Evolutionary conservation across 1,140 invertebrate genomes (phyloP).

Genomic region (Idris sp.): DNA sequence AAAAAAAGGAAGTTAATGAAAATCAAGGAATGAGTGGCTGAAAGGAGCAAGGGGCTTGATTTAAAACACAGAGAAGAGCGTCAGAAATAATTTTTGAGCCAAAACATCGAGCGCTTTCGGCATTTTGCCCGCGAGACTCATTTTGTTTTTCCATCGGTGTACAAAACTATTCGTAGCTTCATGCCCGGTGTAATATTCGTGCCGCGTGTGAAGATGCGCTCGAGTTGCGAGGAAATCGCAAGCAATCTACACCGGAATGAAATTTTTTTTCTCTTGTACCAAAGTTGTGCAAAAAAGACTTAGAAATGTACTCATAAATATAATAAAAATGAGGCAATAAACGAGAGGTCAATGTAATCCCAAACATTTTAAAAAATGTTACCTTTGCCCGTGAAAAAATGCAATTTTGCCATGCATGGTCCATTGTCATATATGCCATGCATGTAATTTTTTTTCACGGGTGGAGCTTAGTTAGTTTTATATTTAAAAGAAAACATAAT

Average conservation of each 20-base stretch:
- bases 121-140: conserved; percentile 21
- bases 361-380: too few relatives aligned
- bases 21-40: conserved; percentile 10
- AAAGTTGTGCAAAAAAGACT: conserved; percentile 8
- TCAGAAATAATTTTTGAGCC: conserved; percentile 26
- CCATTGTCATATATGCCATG: too few relatives aligned
- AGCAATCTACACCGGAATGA: conserved; percentile 60
- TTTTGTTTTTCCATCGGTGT: conserved; percentile 45
- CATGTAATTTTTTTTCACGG: too few relatives aligned
- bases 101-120: conserved; percentile 30
- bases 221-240: conserved; percentile 17
- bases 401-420: not conserved
- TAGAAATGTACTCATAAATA: conserved; percentile 28
- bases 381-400: too few relatives aligned
- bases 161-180: conserved; percentile 29
- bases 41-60: conserved; percentile 7
- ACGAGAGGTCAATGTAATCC: conserved; percentile 7
- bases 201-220: conserved; percentile 26
- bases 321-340: conserved; percentile 20
- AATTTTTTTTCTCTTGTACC: conserved; percentile 48
- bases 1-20: conserved; percentile 22
- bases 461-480: too few relatives aligned
- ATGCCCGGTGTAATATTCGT: conserved; percentile 39
- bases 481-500: too few relatives aligned
- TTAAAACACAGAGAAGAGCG: conserved; percentile 12